phyloP scores from a whole-genome alignment of 2,797 vertebrate species.

The Myripristis jacobus region DNA sequence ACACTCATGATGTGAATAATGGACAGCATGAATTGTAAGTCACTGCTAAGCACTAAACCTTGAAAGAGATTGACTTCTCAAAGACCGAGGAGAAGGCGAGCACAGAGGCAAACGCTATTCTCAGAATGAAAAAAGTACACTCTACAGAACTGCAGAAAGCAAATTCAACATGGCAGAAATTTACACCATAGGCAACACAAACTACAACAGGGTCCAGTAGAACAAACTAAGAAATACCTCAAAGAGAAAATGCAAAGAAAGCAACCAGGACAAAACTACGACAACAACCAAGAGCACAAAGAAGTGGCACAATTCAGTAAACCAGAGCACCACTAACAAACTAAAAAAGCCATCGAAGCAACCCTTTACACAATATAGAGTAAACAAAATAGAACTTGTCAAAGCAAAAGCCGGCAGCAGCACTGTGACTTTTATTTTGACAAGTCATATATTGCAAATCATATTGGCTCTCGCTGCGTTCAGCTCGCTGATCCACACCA shows the following conservation, averaged over 20 bases:
- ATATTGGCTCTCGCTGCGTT: constrained; percentile 52
- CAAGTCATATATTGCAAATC: constrained; percentile 37
- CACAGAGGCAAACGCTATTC: constrained; percentile 57
- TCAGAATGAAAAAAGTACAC: constrained; percentile 45
- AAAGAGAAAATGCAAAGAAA: constrained; percentile 49
- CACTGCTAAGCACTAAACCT: constrained; percentile 39
- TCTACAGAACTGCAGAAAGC: constrained; percentile 48
- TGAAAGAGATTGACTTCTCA: constrained; percentile 41
- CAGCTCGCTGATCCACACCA: constrained; percentile 23
- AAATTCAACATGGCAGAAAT: constrained; percentile 43
- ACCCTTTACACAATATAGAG: constrained; percentile 47
- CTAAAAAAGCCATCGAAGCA: constrained; percentile 37
- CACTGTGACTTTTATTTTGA: constrained; percentile 9
- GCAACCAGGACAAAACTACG: constrained; percentile 38
- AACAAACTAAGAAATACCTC: constrained; percentile 29
- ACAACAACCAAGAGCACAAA: constrained; percentile 41
- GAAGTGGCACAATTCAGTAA: constrained; percentile 23
- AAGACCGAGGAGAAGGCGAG: constrained; percentile 44
- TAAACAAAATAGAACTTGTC: constrained; percentile 46
- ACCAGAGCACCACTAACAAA: constrained; percentile 44
- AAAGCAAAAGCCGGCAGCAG: neutral
- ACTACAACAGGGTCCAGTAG: constrained; percentile 33
- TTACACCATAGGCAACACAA: constrained; percentile 51
- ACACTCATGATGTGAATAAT: constrained; percentile 48
- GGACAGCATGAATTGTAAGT: constrained; percentile 40